These are phyloP conservation scores for Acanthopagrus latus DNA, from an alignment of 2,797 vertebrate species.

Conservation along the genomic window DNA sequence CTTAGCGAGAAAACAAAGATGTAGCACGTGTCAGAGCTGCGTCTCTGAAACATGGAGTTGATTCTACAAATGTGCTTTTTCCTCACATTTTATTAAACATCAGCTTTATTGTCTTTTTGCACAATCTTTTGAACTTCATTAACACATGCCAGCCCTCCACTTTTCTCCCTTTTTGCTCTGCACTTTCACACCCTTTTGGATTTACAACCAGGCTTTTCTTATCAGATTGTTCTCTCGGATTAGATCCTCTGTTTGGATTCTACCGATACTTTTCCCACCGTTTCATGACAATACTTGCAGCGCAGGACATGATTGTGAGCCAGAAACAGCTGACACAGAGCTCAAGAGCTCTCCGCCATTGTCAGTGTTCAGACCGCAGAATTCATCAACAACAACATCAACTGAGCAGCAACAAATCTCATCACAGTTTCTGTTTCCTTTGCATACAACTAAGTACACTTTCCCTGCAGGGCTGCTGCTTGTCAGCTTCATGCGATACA, in stretches of 20 bases:
- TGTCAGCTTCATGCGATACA: constrained; percentile 1
- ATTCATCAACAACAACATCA: neutral
- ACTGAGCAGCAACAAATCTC: neutral
- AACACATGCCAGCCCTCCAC: neutral
- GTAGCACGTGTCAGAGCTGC: too few species aligned
- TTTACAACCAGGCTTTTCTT: neutral
- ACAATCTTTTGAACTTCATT: too few species aligned
- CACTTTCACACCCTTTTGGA: neutral
- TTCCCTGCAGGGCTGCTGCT: neutral
- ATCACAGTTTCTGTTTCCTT: neutral
- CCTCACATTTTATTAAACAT: too few species aligned
- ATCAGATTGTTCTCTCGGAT: neutral
- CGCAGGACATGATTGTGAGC: neutral
- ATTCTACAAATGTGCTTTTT: neutral
- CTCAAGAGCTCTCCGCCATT: neutral
- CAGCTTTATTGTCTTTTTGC: neutral
- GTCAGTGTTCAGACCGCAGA: neutral
- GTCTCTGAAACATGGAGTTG: neutral
- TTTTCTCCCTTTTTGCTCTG: neutral
- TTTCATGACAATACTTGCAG: neutral
- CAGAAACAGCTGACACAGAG: constrained; percentile 6
- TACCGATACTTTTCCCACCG: too few species aligned
- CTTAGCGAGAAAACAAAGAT: neutral
- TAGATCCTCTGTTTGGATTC: neutral
- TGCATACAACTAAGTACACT: neutral